A percentile compares a stretch with the other conserved stretches of the same genome.
phyloP scores from a whole-genome alignment of 2,113 vertebrate genomes.

The Peromyscus leucopus region DNA sequence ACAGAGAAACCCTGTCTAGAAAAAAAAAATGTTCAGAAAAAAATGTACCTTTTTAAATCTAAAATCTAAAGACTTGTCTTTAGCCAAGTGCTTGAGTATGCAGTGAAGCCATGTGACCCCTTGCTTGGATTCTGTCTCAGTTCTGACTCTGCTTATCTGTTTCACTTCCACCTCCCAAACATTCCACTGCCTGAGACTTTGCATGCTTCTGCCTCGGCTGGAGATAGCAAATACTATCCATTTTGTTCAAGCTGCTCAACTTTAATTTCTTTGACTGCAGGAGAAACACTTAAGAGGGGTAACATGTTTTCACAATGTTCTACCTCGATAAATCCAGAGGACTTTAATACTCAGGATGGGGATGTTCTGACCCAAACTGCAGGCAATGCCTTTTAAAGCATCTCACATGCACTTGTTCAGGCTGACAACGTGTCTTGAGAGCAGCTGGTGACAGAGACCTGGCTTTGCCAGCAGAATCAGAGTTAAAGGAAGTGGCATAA shows the following conservation, averaged over 20 bases:
- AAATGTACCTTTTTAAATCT: neutral
- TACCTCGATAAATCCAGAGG: conserved; percentile 13
- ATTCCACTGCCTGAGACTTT: neutral
- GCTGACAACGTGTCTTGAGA: neutral
- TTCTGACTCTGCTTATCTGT: neutral
- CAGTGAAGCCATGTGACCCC: fast-evolving
- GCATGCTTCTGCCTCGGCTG: neutral
- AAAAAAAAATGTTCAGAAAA: neutral
- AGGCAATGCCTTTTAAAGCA: neutral
- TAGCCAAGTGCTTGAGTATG: neutral
- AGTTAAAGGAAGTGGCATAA: neutral
- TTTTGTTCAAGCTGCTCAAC: neutral
- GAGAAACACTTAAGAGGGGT: neutral
- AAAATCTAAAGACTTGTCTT: neutral
- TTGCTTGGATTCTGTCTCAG: neutral
- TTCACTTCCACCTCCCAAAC: neutral
- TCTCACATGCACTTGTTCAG: neutral
- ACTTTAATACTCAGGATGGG: neutral
- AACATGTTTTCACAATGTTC: neutral
- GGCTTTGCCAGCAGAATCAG: neutral
- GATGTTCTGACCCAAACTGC: neutral
- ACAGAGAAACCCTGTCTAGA: too few relatives aligned
- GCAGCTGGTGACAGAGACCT: neutral
- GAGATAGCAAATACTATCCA: neutral
- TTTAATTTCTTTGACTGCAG: neutral